Conservation (phyloP, 2,888 invertebrate species). For the Epirrita christyi region DNA sequence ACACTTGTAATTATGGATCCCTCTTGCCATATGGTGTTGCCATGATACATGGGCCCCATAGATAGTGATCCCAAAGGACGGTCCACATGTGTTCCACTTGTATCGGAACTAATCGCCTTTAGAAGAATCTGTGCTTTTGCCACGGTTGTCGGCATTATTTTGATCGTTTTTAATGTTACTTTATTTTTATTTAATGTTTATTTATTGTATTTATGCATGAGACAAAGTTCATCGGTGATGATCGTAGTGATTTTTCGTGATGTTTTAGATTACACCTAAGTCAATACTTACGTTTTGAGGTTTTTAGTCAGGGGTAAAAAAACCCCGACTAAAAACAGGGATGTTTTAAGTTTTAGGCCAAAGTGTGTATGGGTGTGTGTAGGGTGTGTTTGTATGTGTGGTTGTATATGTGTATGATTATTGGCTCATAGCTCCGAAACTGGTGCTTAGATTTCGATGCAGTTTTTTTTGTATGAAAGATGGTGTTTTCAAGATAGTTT, state of each 20-base stretch:
- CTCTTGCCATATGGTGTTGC: constrained; percentile 76
- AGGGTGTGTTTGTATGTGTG: too few species aligned
- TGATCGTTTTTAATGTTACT: constrained; percentile 29
- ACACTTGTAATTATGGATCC: constrained; percentile 70
- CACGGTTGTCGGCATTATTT: constrained; percentile 47
- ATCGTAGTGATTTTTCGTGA: background rate
- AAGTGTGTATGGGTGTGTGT: too few species aligned
- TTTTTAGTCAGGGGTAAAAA: too few species aligned
- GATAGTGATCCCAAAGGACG: constrained; percentile 36
- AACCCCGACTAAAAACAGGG: too few species aligned
- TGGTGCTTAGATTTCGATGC: too few species aligned
- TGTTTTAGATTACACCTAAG: too few species aligned
- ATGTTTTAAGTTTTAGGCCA: too few species aligned
- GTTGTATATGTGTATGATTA: too few species aligned
- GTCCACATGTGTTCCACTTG: constrained; percentile 70
- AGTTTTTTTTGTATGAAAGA: too few species aligned
- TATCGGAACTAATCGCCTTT: constrained; percentile 76
- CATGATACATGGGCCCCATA: constrained; percentile 40
- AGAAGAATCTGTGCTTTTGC: constrained; percentile 47
- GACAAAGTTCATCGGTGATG: background rate
- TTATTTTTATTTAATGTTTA: background rate
- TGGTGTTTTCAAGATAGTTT: too few species aligned
- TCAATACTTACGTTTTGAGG: too few species aligned
- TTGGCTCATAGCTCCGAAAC: too few species aligned
- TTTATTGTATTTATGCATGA: background rate